phyloP scores from a whole-genome alignment of 1,140 invertebrate genomes.

The Bombus breviceps region DNA sequence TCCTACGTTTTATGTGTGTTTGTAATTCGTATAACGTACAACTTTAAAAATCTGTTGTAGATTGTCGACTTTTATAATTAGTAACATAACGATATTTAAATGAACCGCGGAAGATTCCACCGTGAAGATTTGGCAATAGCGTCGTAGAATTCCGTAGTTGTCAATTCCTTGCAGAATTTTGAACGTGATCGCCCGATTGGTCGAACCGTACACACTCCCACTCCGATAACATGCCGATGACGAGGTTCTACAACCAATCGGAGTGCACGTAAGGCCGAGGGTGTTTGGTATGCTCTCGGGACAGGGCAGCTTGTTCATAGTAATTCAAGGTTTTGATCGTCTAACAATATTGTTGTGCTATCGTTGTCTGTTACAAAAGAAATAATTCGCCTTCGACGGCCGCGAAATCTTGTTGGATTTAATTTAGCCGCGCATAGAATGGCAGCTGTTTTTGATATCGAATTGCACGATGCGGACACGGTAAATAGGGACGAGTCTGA shows the following conservation, averaged over 20 bases:
- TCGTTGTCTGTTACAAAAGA: constrained; percentile 23
- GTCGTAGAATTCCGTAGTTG: constrained; percentile 18
- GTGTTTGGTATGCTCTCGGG: constrained; percentile 47
- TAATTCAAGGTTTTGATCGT: constrained; percentile 54
- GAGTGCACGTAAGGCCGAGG: constrained; percentile 20
- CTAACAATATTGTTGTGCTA: constrained; percentile 53
- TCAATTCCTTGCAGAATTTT: constrained; percentile 14
- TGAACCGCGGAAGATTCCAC: background rate
- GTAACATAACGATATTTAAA: constrained; percentile 10
- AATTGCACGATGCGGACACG: constrained; percentile 88
- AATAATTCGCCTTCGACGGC: constrained; percentile 5
- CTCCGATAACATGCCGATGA: constrained; percentile 32
- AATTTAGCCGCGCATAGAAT: constrained; percentile 80
- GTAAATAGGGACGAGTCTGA: constrained; percentile 87
- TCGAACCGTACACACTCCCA: constrained; percentile 19
- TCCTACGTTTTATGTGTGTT: background rate
- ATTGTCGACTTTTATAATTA: background rate
- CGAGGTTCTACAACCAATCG: constrained; percentile 28
- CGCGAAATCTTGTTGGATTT: constrained; percentile 7
- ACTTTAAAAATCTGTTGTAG: background rate
- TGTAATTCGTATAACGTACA: background rate
- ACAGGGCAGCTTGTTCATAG: constrained; percentile 48
- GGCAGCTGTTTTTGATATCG: constrained; percentile 94
- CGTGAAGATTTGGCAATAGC: constrained; percentile 12
- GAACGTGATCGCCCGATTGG: constrained; percentile 34